phyloP scores from a whole-genome alignment of 2,888 invertebrate genomes.

The Caenorhabditis uteleia region DNA sequence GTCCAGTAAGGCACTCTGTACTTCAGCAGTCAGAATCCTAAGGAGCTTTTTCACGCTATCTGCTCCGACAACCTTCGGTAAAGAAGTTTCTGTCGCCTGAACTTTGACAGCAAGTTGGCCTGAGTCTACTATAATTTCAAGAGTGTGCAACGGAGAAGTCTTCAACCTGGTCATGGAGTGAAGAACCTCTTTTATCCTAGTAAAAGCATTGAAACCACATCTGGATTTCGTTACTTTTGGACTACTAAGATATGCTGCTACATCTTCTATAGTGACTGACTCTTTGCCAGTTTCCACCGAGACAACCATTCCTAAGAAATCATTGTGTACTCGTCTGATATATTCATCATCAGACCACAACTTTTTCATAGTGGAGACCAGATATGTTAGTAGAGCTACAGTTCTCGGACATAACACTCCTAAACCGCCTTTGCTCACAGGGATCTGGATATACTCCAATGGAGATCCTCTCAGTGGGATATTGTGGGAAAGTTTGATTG shows the following conservation, averaged over 20 bases:
- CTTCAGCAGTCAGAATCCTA: background rate
- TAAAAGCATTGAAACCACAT: slow-evolving; percentile 6
- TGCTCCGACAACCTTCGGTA: background rate
- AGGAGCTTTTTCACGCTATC: background rate
- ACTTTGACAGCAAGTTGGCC: slow-evolving; percentile 2
- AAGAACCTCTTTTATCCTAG: slow-evolving; percentile 2
- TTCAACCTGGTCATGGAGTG: background rate
- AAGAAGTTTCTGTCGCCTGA: background rate
- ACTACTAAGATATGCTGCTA: slow-evolving; percentile 7
- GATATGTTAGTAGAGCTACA: slow-evolving; percentile 4
- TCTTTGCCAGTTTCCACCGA: background rate
- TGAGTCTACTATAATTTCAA: background rate
- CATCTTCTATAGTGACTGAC: background rate
- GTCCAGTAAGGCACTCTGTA: background rate
- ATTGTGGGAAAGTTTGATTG: background rate
- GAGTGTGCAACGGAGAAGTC: background rate
- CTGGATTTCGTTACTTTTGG: background rate
- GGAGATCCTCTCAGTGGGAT: slow-evolving; percentile 5
- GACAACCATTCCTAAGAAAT: slow-evolving; percentile 1
- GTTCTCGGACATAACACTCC: slow-evolving; percentile 6
- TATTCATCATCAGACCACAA: slow-evolving; percentile 11
- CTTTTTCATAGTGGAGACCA: slow-evolving; percentile 7
- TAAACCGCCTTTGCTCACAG: slow-evolving; percentile 7
- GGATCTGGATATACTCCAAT: slow-evolving; percentile 6
- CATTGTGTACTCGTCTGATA: slow-evolving; percentile 2